phyloP scores from a whole-genome alignment of 1,140 invertebrate genomes.

The Papilio polyxenes region DNA sequence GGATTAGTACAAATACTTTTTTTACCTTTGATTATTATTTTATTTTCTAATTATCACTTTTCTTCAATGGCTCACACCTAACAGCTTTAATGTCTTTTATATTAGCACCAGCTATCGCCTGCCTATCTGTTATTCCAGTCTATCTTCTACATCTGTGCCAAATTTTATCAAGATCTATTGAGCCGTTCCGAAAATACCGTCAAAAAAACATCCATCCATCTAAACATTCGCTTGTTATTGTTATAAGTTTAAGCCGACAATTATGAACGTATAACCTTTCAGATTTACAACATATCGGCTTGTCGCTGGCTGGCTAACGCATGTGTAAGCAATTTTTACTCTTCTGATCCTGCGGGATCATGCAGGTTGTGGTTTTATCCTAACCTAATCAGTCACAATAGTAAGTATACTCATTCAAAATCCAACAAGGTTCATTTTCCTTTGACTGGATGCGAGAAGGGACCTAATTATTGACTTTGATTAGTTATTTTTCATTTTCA shows the following conservation, averaged over 20 bases:
- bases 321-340: slow-evolving; percentile 66
- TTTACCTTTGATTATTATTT: too few relatives aligned
- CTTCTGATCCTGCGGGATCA: slow-evolving; percentile 57
- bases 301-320: slow-evolving; percentile 58
- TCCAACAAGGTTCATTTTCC: neutral
- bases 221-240: too few relatives aligned
- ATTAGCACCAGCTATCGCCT: neutral
- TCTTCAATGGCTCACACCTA: too few relatives aligned
- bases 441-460: neutral
- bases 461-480: too few relatives aligned
- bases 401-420: slow-evolving; percentile 41
- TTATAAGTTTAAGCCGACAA: too few relatives aligned
- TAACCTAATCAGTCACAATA: slow-evolving; percentile 49
- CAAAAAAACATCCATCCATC: too few relatives aligned
- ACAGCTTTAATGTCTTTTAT: neutral
- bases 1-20: too few relatives aligned
- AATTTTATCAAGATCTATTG: too few relatives aligned
- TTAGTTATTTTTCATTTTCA: slow-evolving; percentile 37
- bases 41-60: too few relatives aligned
- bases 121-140: too few relatives aligned
- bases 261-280: slow-evolving; percentile 32
- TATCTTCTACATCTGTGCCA: too few relatives aligned
- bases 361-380: slow-evolving; percentile 65
- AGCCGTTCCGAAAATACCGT: too few relatives aligned
- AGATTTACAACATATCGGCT: slow-evolving; percentile 58